Percentiles rank a stretch among this genome's conserved stretches.
phyloP scores from a whole-genome alignment of 2,113 vertebrate genomes.

The Columba livia region DNA sequence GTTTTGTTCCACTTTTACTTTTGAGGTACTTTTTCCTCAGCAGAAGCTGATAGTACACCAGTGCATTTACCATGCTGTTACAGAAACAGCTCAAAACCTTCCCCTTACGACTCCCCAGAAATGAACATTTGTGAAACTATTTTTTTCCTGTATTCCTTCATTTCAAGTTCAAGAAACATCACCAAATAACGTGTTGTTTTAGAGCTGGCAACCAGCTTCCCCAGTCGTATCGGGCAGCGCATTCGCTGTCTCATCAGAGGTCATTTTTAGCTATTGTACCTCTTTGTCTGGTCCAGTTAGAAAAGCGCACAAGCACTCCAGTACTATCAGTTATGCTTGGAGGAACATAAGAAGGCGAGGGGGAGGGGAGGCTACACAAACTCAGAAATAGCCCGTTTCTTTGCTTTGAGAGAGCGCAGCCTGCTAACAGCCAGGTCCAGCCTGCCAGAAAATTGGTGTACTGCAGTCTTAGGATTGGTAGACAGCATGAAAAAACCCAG shows the following conservation, averaged over 20 bases:
- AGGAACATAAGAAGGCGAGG: slow-evolving; percentile 38
- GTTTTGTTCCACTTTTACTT: slow-evolving; percentile 56
- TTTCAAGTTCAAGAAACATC: background rate
- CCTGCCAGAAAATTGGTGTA: background rate
- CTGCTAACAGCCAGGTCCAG: background rate
- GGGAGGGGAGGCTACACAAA: slow-evolving; percentile 15
- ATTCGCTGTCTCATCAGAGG: background rate
- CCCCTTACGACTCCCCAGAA: background rate
- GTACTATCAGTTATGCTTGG: slow-evolving; percentile 49
- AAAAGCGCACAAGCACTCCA: slow-evolving; percentile 10
- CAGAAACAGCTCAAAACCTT: background rate
- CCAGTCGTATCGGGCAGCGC: background rate
- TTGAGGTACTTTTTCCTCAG: slow-evolving; percentile 8
- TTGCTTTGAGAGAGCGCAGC: background rate
- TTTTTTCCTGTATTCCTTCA: background rate
- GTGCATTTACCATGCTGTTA: background rate
- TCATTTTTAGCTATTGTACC: slow-evolving; percentile 9
- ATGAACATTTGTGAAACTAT: background rate
- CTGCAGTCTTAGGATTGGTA: background rate
- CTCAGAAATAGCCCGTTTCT: background rate
- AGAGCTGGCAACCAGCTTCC: background rate
- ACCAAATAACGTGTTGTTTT: background rate
- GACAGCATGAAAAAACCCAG: background rate
- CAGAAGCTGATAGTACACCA: background rate
- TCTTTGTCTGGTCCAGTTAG: slow-evolving; percentile 64